Evolutionary conservation across 2,888 invertebrate species (phyloP).

Genomic region (Apocheima hispidaria): DNA sequence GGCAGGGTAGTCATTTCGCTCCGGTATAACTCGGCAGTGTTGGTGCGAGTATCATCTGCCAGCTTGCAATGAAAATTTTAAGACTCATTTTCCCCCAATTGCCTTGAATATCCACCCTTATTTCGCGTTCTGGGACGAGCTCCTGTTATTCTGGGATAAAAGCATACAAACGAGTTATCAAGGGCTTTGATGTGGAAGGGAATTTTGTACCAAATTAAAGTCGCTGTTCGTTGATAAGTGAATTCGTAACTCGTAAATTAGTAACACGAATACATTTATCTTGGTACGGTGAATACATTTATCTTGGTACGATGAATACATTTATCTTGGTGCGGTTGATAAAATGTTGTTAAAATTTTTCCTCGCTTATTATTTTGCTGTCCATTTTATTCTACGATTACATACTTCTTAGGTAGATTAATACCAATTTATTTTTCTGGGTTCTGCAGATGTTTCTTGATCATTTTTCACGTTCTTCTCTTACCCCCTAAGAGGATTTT

Average conservation of each 20-base stretch:
- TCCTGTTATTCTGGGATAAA: conserved; percentile 36
- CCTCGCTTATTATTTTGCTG: background rate
- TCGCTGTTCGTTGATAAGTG: conserved; percentile 23
- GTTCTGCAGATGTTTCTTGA: no score
- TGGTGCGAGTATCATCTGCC: conserved; percentile 43
- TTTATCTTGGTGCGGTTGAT: background rate
- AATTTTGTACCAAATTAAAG: conserved; percentile 30
- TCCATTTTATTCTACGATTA: background rate
- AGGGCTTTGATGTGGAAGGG: conserved; percentile 34
- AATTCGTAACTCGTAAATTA: conserved; percentile 23
- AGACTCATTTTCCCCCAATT: conserved; percentile 47
- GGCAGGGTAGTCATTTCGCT: conserved; percentile 41
- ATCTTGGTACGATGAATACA: background rate
- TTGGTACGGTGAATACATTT: background rate
- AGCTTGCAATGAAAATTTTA: conserved; percentile 49
- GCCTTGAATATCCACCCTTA: conserved; percentile 41
- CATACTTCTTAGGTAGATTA: no score
- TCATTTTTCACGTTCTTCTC: no score
- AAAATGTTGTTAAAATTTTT: background rate
- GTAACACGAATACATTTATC: conserved; percentile 13
- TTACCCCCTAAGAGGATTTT: no score
- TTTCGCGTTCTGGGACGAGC: conserved; percentile 36
- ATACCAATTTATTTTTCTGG: no score
- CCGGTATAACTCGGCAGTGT: conserved; percentile 36
- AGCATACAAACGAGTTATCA: conserved; percentile 39